Conservation (phyloP, 1,140 invertebrate genomes). For the Vanessa tameamea region DNA sequence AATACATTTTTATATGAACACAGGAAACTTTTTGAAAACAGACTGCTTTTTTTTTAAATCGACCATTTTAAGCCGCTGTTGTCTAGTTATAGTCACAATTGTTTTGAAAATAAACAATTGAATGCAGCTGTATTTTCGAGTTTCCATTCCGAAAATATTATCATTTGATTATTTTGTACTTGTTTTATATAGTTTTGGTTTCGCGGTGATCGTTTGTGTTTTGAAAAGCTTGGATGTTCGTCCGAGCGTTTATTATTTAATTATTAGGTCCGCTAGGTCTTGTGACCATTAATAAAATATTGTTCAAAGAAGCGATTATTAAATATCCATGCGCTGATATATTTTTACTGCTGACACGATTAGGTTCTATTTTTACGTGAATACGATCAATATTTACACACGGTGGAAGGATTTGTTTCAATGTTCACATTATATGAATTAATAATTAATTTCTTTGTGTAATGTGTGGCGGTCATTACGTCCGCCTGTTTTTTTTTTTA, state of each 20-base stretch:
- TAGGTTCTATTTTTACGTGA: not conserved
- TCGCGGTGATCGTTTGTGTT: constrained; percentile 21
- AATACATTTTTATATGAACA: no score
- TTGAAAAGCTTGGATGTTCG: constrained; percentile 49
- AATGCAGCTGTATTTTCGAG: not conserved
- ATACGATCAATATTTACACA: not conserved
- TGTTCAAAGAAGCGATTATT: constrained; percentile 51
- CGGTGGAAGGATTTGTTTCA: not conserved
- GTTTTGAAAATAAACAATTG: no score
- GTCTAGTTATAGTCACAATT: no score
- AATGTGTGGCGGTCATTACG: no score
- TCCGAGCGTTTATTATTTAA: constrained; percentile 51
- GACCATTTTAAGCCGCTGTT: no score
- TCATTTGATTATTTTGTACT: not conserved
- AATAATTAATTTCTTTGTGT: no score
- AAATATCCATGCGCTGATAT: constrained; percentile 10
- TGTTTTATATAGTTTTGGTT: not conserved
- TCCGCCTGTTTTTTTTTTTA: no score
- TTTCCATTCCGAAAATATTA: not conserved
- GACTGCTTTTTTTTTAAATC: no score
- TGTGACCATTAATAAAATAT: constrained; percentile 44
- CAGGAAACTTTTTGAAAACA: no score
- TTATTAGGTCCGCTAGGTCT: constrained; percentile 55
- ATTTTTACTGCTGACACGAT: constrained; percentile 1
- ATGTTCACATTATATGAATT: no score